Percentiles rank a stretch among this genome's conserved stretches.
Evolutionary conservation across 2,888 invertebrate species (phyloP).

Genomic region (Campaea margaritaria): DNA sequence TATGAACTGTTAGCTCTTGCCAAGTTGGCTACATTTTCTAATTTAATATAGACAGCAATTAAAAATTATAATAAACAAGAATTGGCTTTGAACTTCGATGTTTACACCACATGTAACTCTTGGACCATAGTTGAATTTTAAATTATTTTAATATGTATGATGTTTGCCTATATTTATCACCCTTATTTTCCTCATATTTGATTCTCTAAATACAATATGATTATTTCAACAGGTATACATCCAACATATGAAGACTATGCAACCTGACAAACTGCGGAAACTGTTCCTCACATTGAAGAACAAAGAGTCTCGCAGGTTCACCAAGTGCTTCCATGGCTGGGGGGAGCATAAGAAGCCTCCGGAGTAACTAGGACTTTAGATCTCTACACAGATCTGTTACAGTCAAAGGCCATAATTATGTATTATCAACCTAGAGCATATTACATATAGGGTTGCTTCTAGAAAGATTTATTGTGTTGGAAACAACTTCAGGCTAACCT

Average conservation of each 20-base stretch:
- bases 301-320: constrained; percentile 97
- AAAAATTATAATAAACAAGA: too few relatives aligned
- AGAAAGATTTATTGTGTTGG: too few relatives aligned
- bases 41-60: too few relatives aligned
- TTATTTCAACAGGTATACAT: constrained; percentile 94
- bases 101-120: too few relatives aligned
- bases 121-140: too few relatives aligned
- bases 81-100: too few relatives aligned
- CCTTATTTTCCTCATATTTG: too few relatives aligned
- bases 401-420: background rate
- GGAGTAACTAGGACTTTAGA: constrained; percentile 79
- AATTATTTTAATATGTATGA: too few relatives aligned
- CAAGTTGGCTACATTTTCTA: background rate
- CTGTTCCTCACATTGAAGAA: constrained; percentile 97
- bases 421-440: background rate
- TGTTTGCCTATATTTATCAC: background rate
- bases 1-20: background rate
- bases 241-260: constrained; percentile 97
- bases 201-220: background rate
- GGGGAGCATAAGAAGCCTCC: constrained; percentile 93
- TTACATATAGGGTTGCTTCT: too few relatives aligned
- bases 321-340: constrained; percentile 99
- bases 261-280: constrained; percentile 95
- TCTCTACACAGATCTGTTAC: constrained; percentile 15
- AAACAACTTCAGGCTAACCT: too few relatives aligned